These are phyloP conservation scores for Trichonephila clavata DNA, from an alignment of 1,140 invertebrate genomes.

Conservation along the genomic window DNA sequence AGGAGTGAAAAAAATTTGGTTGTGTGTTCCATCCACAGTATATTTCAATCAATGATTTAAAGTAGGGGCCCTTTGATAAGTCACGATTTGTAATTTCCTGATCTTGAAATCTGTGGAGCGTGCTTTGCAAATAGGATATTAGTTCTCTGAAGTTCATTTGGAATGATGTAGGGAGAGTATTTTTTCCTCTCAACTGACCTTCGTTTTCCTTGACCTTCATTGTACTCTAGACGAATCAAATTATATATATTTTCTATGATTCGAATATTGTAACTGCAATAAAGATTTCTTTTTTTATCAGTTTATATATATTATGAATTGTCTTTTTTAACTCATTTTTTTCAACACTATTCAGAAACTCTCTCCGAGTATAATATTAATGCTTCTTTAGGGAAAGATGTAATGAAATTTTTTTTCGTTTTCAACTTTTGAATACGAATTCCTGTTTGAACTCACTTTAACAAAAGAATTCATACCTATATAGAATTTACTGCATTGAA, in stretches of 20 bases:
- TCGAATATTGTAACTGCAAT: no score
- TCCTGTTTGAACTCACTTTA: no score
- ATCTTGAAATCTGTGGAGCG: neutral
- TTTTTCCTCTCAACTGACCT: neutral
- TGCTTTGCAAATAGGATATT: neutral
- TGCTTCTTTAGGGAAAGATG: no score
- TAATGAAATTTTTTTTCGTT: no score
- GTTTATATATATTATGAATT: no score
- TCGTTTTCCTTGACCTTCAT: conserved; percentile 5
- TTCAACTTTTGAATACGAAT: no score
- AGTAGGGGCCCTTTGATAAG: neutral
- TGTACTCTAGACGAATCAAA: neutral
- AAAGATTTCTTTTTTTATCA: no score
- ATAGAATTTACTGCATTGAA: no score
- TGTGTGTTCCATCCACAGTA: neutral
- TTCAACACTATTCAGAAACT: no score
- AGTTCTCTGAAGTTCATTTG: neutral
- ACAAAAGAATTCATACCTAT: no score
- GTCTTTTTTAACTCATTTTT: no score
- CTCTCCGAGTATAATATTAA: no score
- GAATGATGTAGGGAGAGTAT: neutral
- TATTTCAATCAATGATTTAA: neutral
- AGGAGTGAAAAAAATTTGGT: neutral
- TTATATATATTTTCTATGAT: neutral
- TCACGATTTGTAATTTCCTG: conserved; percentile 15